These are phyloP conservation scores for Lontra canadensis DNA, from an alignment of 2,113 vertebrate species.

Conservation along the genomic window DNA sequence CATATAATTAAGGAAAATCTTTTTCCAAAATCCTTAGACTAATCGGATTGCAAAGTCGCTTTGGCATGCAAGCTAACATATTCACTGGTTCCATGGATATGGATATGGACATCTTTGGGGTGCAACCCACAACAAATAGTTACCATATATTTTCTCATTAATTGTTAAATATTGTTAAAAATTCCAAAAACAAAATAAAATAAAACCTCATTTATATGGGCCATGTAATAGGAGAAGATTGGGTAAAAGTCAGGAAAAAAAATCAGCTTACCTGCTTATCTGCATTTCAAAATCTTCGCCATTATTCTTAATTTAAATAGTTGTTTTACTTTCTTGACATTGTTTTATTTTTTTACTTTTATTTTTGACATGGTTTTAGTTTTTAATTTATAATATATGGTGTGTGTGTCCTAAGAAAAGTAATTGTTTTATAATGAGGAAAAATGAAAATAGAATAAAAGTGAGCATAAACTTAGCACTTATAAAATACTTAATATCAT, in stretches of 20 bases:
- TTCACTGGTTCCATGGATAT: no score
- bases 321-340: neutral
- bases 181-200: neutral
- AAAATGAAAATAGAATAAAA: neutral
- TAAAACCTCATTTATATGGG: neutral
- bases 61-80: neutral
- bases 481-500: neutral
- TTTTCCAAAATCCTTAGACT: neutral
- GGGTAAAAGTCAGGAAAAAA: neutral
- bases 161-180: neutral
- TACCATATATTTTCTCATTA: neutral
- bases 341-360: neutral
- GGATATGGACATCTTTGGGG: fast-evolving
- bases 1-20: neutral
- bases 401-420: neutral
- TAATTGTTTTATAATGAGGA: neutral
- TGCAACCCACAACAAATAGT: no score
- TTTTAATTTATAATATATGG: neutral
- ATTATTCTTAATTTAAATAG: neutral
- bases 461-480: neutral
- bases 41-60: neutral
- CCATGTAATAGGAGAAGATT: neutral
- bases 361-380: neutral
- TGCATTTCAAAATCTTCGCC: neutral
- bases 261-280: no score